A percentile compares a stretch with the other conserved stretches of the same genome.
phyloP scores from a whole-genome alignment of 2,113 vertebrate genomes.

The Albula goreensis region DNA sequence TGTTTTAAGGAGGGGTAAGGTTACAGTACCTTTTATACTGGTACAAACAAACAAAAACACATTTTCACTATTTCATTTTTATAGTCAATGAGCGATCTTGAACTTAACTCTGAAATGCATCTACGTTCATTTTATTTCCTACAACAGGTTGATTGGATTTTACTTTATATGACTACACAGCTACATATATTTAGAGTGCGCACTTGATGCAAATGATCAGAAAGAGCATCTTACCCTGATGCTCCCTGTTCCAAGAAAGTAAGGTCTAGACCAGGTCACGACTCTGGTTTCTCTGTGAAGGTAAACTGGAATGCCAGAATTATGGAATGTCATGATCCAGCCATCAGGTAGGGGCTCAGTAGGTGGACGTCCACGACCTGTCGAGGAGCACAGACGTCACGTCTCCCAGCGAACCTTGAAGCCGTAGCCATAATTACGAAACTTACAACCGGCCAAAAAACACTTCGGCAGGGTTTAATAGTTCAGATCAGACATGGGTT shows the following conservation, averaged over 20 bases:
- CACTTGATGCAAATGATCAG: neutral
- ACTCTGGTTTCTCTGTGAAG: slow-evolving; percentile 97
- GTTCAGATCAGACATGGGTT: no score
- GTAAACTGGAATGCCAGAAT: slow-evolving; percentile 98
- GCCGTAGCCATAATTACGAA: neutral
- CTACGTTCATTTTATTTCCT: neutral
- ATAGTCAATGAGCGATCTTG: no score
- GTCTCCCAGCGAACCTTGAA: neutral
- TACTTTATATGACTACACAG: neutral
- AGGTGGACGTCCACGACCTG: slow-evolving; percentile 95
- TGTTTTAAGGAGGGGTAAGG: no score
- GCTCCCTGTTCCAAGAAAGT: slow-evolving; percentile 97
- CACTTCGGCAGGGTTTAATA: neutral
- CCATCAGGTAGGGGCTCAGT: slow-evolving; percentile 96
- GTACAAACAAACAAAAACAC: no score
- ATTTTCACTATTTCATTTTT: no score
- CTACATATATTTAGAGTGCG: no score
- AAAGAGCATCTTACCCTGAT: slow-evolving; percentile 80
- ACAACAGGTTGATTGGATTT: neutral
- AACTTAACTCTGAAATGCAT: neutral
- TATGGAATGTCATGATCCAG: slow-evolving; percentile 99
- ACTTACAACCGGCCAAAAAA: neutral
- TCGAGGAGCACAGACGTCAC: slow-evolving; percentile 28
- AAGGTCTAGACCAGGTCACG: slow-evolving; percentile 97
- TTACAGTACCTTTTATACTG: no score